Evolutionary conservation across 2,113 vertebrate species (phyloP), one percentile per base, ranked within the genome.

Genomic region (Tychaedon coryphoeus): DNA sequence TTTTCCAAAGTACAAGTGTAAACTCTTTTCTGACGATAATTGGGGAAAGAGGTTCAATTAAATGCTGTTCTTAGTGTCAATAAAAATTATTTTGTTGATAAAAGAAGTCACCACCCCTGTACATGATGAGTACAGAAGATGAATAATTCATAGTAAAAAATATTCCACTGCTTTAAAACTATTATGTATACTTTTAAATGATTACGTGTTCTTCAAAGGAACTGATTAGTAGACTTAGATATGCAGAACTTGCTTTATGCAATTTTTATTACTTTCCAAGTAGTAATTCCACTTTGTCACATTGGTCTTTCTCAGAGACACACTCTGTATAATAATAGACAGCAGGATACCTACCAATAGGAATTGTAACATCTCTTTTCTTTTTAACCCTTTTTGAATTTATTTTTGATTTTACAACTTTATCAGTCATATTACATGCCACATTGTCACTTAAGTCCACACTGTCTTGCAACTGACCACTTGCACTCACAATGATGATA

Each of bases 101-200:
- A 93, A 93, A 91, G 86, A 70, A 94, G 90, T 95, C 92, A 96
- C 69, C 86, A 74, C 91, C 78, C 54, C 65, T 94, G 94, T 92
- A 75, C 69, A 75, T 50, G 65, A 86, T 38, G 58, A 72, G 56
- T 86, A 60, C 40, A 72, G 74, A 71, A 94, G 48, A 96, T 96
- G 92, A 97, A 96, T 97, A 95, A 97, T 97, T 97, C 86, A 96
- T 96, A 79, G 76, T 57, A 73, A 92, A 96, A 95, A 87, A 91
- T 48, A 76, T 88, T 97, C 92, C 54, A 60, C 25, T 92, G 56
- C 73, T 90, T 87, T 42, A 89, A 61, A 96, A 92, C 72, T 95
- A 92, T 93, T 94, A 88, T 70, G 94, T 79, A 92, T 81, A 85
- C 64, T 36, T 77, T 88, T 64, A 90, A 88, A 67, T 88, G 51